These are phyloP conservation scores for Cerastis leucographa DNA, from an alignment of 2,888 invertebrate species.

Conservation along the genomic window DNA sequence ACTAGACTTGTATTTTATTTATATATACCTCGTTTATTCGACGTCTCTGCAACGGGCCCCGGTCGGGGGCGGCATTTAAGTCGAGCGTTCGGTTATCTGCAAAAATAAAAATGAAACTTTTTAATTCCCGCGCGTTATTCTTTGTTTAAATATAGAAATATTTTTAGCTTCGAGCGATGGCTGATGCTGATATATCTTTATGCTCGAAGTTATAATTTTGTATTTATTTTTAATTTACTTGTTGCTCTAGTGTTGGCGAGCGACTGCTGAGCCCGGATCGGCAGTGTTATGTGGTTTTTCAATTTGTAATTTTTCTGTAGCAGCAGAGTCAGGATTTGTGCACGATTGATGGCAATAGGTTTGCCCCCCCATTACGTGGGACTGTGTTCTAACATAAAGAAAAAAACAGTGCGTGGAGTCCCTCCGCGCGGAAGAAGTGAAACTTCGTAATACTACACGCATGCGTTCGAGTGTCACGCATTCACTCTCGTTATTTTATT, in stretches of 20 bases:
- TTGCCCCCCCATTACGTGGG: too few species aligned
- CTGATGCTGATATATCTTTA: slow-evolving; percentile 20
- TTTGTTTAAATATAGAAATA: slow-evolving; percentile 49
- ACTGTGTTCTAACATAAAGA: too few species aligned
- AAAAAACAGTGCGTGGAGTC: too few species aligned
- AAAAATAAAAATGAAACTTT: slow-evolving; percentile 70
- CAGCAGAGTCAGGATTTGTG: too few species aligned
- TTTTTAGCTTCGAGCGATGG: slow-evolving; percentile 16
- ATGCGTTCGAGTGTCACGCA: too few species aligned
- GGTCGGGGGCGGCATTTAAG: slow-evolving; percentile 77
- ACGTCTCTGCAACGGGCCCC: slow-evolving; percentile 73
- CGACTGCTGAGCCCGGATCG: neutral
- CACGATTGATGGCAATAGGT: too few species aligned
- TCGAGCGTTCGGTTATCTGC: slow-evolving; percentile 79
- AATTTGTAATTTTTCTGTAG: neutral
- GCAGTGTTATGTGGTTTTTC: neutral
- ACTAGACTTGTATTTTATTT: neutral
- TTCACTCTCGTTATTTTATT: too few species aligned
- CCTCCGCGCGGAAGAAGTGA: too few species aligned
- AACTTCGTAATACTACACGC: too few species aligned
- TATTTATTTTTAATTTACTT: neutral
- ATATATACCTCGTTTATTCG: slow-evolving; percentile 77
- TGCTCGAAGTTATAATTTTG: neutral
- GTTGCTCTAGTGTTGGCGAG: neutral
- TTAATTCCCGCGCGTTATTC: slow-evolving; percentile 37